Percentiles rank a stretch among this genome's conserved stretches.
phyloP scores from a whole-genome alignment of 2,888 invertebrate species.

The Dendrolimus pini region DNA sequence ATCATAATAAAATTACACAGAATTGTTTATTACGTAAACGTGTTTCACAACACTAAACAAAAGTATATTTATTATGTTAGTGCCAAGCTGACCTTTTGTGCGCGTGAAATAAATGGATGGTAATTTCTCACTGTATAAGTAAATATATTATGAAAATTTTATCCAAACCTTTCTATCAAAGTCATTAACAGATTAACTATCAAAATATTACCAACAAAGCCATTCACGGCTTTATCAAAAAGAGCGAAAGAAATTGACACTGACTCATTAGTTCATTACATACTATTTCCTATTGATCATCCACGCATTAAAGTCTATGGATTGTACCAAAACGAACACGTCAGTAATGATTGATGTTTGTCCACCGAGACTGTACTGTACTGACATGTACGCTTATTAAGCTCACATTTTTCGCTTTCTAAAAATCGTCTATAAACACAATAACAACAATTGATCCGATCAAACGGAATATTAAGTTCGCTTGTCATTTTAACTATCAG shows the following conservation, averaged over 20 bases:
- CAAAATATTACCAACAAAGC: constrained; percentile 29
- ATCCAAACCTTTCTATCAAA: constrained; percentile 13
- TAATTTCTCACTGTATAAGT: neutral
- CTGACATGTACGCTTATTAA: constrained; percentile 48
- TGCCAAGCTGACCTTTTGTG: neutral
- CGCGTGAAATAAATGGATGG: neutral
- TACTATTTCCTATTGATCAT: constrained; percentile 54
- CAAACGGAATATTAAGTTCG: constrained; percentile 75
- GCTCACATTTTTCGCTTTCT: constrained; percentile 52
- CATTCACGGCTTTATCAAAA: constrained; percentile 28
- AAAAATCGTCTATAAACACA: constrained; percentile 66
- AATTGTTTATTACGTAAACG: constrained; percentile 3
- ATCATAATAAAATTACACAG: constrained; percentile 13
- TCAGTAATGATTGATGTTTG: constrained; percentile 61
- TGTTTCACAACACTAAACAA: neutral
- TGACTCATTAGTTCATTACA: constrained; percentile 47
- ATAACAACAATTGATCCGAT: constrained; percentile 74
- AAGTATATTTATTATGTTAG: neutral
- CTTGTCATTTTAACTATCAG: constrained; percentile 72
- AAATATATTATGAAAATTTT: neutral
- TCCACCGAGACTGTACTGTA: constrained; percentile 56
- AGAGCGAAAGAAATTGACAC: constrained; percentile 27
- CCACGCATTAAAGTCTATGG: constrained; percentile 46
- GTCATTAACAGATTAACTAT: constrained; percentile 24
- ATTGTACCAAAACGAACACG: constrained; percentile 52